Evolutionary conservation across 2,113 vertebrate species (phyloP).

Genomic region (Anarhynchus alexandrinus): DNA sequence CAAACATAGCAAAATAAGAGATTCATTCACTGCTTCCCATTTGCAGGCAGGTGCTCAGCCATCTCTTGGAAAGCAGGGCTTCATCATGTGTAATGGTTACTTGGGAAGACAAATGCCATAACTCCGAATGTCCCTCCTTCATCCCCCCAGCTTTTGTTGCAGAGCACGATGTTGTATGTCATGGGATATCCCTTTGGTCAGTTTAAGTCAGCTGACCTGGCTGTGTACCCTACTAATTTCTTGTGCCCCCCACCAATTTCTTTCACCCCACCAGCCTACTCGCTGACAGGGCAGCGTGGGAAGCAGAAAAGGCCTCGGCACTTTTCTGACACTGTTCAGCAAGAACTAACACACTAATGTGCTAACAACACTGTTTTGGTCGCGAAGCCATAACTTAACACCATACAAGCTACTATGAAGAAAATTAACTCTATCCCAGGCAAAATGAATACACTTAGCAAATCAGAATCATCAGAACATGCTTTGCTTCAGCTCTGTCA

Average conservation of each 20-base stretch:
- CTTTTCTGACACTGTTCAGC: neutral
- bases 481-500: neutral
- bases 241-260: neutral
- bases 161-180: neutral
- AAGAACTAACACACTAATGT: neutral
- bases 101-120: neutral
- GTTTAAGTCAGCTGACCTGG: neutral
- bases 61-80: neutral
- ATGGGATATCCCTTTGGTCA: neutral
- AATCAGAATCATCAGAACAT: neutral
- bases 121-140: accelerated
- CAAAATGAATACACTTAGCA: neutral
- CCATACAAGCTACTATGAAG: neutral
- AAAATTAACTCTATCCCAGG: neutral
- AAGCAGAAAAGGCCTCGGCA: neutral
- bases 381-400: neutral
- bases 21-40: neutral
- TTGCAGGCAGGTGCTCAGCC: neutral
- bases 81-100: accelerated
- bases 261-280: neutral
- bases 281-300: neutral
- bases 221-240: neutral
- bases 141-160: neutral
- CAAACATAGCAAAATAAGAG: neutral
- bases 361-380: neutral